A percentile compares a stretch with the other conserved stretches of the same genome.
phyloP scores from a whole-genome alignment of 2,888 invertebrate species.

The Acholoe squamosa region DNA sequence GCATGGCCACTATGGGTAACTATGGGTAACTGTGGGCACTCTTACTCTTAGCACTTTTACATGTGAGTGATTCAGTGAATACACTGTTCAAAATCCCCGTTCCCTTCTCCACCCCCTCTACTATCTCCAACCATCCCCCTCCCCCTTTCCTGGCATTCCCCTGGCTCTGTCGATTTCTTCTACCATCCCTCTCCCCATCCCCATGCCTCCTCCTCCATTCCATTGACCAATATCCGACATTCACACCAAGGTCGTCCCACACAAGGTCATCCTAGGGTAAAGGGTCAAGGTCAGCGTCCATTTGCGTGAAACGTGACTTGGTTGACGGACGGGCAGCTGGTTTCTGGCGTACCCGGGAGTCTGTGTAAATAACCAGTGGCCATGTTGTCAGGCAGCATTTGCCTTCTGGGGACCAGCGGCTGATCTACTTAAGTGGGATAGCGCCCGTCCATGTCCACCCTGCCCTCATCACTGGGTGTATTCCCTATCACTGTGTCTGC shows the following conservation, averaged over 20 bases:
- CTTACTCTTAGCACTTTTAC: too few relatives aligned
- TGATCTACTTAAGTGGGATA: too few relatives aligned
- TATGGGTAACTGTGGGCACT: too few relatives aligned
- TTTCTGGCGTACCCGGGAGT: not conserved
- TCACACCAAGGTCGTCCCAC: not conserved
- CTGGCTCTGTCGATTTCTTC: too few relatives aligned
- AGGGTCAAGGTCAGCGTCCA: conserved; percentile 29
- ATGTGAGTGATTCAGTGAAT: too few relatives aligned
- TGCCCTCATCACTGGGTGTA: too few relatives aligned
- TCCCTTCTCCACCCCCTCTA: too few relatives aligned
- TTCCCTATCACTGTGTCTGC: not conserved
- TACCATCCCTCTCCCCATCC: not conserved
- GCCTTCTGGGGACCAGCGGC: conserved; percentile 4
- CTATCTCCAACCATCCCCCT: too few relatives aligned
- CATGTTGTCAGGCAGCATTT: not conserved
- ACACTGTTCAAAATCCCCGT: too few relatives aligned
- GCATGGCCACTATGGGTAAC: too few relatives aligned
- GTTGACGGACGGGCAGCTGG: conserved; percentile 1
- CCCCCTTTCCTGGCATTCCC: too few relatives aligned
- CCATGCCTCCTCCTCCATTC: not conserved
- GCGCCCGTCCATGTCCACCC: not conserved
- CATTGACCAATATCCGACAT: not conserved
- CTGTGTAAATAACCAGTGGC: conserved; percentile 1
- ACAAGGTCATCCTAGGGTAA: not conserved
- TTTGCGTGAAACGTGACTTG: conserved; percentile 1